Evolutionary conservation across 2,797 vertebrate species (phyloP).

Genomic region (Neosilurus hyrtlii): DNA sequence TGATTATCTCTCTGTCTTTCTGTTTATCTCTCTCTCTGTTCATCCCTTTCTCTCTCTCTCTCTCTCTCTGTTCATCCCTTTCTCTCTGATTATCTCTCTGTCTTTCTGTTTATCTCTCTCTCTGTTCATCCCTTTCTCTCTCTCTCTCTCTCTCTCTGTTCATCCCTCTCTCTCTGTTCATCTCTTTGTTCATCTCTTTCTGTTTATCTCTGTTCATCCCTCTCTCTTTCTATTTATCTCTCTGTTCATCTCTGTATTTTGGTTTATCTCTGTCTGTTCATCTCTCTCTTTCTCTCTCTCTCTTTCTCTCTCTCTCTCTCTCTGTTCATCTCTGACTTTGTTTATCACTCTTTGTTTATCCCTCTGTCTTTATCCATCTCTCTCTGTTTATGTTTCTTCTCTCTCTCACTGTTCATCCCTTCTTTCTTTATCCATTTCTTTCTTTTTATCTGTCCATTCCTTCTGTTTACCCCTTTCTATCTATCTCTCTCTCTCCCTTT

Average conservation of each 20-base stretch:
- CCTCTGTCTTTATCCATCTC: background rate
- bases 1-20: too few relatives aligned
- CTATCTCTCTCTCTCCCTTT: too few relatives aligned
- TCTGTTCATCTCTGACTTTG: background rate
- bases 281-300: background rate
- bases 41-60: background rate
- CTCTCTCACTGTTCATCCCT: background rate
- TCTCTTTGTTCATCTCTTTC: too few relatives aligned
- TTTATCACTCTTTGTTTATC: background rate
- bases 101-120: background rate
- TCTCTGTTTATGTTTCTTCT: background rate
- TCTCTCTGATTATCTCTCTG: background rate
- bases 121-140: background rate
- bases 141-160: background rate
- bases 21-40: background rate
- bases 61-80: background rate
- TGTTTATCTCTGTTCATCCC: too few relatives aligned
- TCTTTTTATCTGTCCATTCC: too few relatives aligned
- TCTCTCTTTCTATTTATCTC: too few relatives aligned
- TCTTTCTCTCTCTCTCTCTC: background rate
- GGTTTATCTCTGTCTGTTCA: too few relatives aligned
- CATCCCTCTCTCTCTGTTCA: background rate
- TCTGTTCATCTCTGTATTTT: too few relatives aligned
- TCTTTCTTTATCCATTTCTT: too few relatives aligned
- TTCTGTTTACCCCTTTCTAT: too few relatives aligned